A percentile compares a stretch with the other conserved stretches of the same genome.
phyloP scores from a whole-genome alignment of 2,113 vertebrate species.

The Eclectus roratus region DNA sequence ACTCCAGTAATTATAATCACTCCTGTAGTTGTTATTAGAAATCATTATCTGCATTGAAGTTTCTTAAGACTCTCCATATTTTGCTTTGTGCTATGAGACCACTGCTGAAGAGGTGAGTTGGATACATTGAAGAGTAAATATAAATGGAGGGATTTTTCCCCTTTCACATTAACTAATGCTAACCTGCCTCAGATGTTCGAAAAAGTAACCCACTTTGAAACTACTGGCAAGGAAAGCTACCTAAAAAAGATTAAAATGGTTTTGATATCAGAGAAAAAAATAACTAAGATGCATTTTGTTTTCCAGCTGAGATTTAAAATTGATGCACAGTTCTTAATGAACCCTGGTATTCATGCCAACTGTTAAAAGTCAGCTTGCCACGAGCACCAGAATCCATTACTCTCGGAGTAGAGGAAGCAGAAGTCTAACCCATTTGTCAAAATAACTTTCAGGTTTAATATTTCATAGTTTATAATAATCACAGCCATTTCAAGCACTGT shows the following conservation, averaged over 20 bases:
- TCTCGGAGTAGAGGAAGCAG: background rate
- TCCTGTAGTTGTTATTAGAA: background rate
- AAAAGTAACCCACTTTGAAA: background rate
- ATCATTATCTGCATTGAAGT: background rate
- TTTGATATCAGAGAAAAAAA: background rate
- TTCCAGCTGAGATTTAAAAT: slow-evolving; percentile 24
- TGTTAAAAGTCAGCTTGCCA: background rate
- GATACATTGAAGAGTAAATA: background rate
- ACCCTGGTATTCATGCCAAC: background rate
- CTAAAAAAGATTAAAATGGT: background rate
- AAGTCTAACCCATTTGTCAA: background rate
- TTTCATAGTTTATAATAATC: background rate
- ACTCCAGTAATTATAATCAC: background rate
- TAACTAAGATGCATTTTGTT: background rate
- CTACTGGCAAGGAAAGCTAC: background rate
- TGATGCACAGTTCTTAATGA: background rate
- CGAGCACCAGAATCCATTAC: background rate
- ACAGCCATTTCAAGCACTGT: background rate
- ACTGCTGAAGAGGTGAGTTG: background rate
- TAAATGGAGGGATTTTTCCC: background rate
- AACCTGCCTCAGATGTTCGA: background rate
- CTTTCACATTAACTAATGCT: background rate
- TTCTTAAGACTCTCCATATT: background rate
- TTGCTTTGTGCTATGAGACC: background rate
- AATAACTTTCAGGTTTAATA: slow-evolving; percentile 8